phyloP scores from a whole-genome alignment of 2,888 invertebrate genomes.

The Kryphioiulus occultus region DNA sequence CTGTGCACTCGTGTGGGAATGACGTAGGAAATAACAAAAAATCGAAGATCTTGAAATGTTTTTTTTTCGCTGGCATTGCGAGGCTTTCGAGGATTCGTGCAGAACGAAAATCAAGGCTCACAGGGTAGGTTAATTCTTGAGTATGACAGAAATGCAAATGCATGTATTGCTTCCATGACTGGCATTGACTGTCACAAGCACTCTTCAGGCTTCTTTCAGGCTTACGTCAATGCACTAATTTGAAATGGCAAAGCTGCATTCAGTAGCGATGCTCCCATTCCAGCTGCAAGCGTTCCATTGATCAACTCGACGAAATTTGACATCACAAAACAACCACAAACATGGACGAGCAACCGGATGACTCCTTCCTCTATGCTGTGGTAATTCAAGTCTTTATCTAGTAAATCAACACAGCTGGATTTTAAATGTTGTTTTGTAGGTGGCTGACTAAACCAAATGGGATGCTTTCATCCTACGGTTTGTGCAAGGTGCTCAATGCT shows the following conservation, averaged over 20 bases:
- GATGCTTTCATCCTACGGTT: neutral
- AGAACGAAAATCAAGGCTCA: neutral
- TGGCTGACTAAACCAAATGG: neutral
- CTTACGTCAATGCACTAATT: neutral
- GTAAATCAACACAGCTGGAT: neutral
- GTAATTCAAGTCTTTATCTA: neutral
- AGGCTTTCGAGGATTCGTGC: neutral
- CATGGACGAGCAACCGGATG: slow-evolving; percentile 29
- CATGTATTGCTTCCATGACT: too few species aligned
- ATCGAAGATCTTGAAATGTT: neutral
- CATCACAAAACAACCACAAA: neutral
- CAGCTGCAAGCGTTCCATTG: neutral
- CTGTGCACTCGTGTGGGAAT: neutral
- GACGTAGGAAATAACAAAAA: neutral
- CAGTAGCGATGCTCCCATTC: neutral
- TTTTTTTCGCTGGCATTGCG: neutral
- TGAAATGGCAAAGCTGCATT: neutral
- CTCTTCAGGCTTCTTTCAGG: neutral
- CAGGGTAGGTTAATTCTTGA: neutral
- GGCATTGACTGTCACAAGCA: neutral
- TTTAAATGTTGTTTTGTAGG: neutral
- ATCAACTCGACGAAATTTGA: neutral
- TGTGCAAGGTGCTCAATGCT: too few species aligned
- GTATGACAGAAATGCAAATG: neutral
- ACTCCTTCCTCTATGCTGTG: slow-evolving; percentile 45